Percentiles rank a stretch among this genome's conserved stretches.
phyloP scores from a whole-genome alignment of 2,797 vertebrate genomes.

The Esox masquinongy region DNA sequence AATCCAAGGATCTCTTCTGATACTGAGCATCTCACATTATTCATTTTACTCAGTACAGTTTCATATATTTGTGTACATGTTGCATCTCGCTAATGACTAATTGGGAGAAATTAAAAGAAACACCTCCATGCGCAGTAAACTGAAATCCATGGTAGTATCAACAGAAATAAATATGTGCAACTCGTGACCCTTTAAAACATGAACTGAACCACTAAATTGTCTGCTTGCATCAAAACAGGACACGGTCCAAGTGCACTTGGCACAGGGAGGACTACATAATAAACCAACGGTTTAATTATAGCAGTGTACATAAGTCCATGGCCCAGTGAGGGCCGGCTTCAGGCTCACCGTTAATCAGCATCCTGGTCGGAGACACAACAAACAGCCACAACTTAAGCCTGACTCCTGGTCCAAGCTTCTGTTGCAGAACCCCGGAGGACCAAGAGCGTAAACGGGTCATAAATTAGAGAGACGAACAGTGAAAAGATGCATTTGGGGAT shows the following conservation, averaged over 20 bases:
- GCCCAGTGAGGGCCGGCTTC: constrained; percentile 2
- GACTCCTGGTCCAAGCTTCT: too few species aligned
- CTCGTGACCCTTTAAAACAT: constrained; percentile 43
- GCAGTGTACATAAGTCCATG: constrained; percentile 9
- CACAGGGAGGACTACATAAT: constrained; percentile 34
- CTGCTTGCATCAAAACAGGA: constrained; percentile 56
- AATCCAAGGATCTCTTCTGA: background rate
- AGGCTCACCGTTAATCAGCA: constrained; percentile 47
- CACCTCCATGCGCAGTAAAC: constrained; percentile 34
- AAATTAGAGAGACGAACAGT: too few species aligned
- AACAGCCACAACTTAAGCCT: too few species aligned
- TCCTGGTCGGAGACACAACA: constrained; percentile 35
- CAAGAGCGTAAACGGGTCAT: too few species aligned
- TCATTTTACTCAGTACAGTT: too few species aligned
- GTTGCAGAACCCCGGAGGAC: too few species aligned
- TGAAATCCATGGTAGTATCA: constrained; percentile 32
- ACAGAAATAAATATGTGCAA: constrained; percentile 37
- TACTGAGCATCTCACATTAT: background rate
- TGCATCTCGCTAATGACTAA: constrained; percentile 31
- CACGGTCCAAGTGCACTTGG: constrained; percentile 45
- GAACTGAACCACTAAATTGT: constrained; percentile 52
- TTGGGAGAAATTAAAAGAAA: constrained; percentile 36
- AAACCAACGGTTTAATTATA: constrained; percentile 54
- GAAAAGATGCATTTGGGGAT: too few species aligned
- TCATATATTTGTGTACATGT: constrained; percentile 30